Evolutionary conservation across 1,140 invertebrate genomes (phyloP), one percentile per base, ranked within the genome.

Genomic region (Stratiolaelaps scimitus): DNA sequence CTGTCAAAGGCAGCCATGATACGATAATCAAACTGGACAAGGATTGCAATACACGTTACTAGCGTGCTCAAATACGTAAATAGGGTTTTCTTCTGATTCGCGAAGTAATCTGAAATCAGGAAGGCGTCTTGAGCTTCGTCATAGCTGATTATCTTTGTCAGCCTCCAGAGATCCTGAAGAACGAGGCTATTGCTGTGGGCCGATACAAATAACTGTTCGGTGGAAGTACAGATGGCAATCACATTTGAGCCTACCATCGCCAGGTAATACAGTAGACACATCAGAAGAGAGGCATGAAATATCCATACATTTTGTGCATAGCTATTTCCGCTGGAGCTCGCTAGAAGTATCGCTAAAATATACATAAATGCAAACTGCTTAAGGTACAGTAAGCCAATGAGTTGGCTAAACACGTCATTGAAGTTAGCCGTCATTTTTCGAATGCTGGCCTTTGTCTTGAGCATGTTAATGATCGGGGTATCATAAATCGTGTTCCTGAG

Each of bases 81-180:
- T 4, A 48, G 19, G 5, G 47, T 48, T 19, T 28, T 48, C 4
- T 28, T 19, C 28, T 48, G 20, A 28, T 48, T 48, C 15, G 47
- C 19, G 47, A 48, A 48, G 15, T 28, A 48, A 48, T 15, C 28
- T 28, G 47, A 48, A 15, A 48, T 48, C 47, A 28, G 20, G 47
- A 48, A 28, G 19, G 47, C 47, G 47, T 48, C 47, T 19, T 28
- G 47, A 15, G 28, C 15, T 15, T 48, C 47, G 15, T 48, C 47
- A 28, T 48, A 48, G 15, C 19, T 28, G 19, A 48, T 48, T 7
- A 48, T 48, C 15, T 28, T 48, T n/a, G n/a, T n/a, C n/a, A n/a
- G n/a, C n/a, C n/a, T n/a, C n/a, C n/a, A n/a, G n/a, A n/a, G n/a
- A n/a, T n/a, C n/a, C n/a, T n/a, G n/a, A n/a, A n/a, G n/a, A n/a